These are phyloP conservation scores for Acanthurus leucopareius DNA, from an alignment of 2,797 vertebrate species.

Conservation along the genomic window DNA sequence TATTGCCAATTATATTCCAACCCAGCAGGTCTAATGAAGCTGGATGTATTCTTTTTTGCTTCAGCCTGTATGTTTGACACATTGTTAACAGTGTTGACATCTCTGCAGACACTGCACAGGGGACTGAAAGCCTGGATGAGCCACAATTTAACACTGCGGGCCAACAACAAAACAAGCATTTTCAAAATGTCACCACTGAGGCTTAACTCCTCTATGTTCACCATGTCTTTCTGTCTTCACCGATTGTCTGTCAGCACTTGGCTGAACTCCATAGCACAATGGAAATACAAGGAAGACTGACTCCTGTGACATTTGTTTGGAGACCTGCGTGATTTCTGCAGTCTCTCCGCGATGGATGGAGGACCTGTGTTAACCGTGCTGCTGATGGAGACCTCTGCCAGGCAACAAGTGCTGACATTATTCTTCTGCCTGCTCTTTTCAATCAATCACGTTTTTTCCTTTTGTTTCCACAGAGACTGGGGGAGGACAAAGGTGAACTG, in stretches of 20 bases:
- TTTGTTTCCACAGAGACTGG: conserved; percentile 57
- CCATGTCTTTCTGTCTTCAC: conserved; percentile 47
- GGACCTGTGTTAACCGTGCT: conserved; percentile 63
- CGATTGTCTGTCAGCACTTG: conserved; percentile 61
- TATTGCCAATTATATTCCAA: conserved; percentile 51
- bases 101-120: conserved; percentile 49
- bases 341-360: conserved; percentile 57
- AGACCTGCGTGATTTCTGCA: conserved; percentile 67
- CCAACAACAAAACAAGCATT: conserved; percentile 64
- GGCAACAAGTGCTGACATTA: conserved; percentile 77
- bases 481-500: conserved; percentile 63
- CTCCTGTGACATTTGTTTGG: conserved; percentile 81
- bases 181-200: conserved; percentile 78
- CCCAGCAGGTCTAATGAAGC: conserved; percentile 54
- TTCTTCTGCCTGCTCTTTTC: conserved; percentile 66
- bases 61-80: conserved; percentile 33
- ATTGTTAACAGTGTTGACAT: conserved; percentile 57
- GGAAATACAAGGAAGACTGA: conserved; percentile 62
- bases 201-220: conserved; percentile 68
- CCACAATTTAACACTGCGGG: conserved; percentile 44
- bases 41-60: conserved; percentile 55
- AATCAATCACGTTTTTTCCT: conserved; percentile 71
- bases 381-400: conserved; percentile 68
- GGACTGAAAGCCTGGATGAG: conserved; percentile 54
- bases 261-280: conserved; percentile 58